These are phyloP conservation scores for Ispidina lecontei DNA, from an alignment of 2,797 vertebrate species.

Conservation along the genomic window DNA sequence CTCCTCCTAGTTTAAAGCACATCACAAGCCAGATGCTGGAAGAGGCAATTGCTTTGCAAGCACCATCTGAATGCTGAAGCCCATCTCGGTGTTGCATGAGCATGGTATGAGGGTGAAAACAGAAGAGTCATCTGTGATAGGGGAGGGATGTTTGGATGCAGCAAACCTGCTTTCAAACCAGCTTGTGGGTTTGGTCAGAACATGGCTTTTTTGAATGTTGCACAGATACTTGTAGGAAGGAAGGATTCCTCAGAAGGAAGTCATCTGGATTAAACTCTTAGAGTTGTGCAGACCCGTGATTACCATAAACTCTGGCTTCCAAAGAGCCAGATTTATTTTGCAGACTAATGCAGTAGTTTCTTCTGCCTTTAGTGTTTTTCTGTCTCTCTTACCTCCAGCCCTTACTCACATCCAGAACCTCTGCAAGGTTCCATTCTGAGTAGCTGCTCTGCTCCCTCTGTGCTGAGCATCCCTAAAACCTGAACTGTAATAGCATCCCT, in stretches of 20 bases:
- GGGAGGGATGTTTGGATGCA: neutral
- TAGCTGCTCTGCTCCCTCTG: conserved; percentile 4
- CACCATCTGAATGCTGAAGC: accelerated
- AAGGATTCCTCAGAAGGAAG: neutral
- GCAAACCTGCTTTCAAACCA: neutral
- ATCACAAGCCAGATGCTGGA: neutral
- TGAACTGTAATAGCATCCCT: conserved; percentile 37
- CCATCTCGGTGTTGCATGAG: accelerated
- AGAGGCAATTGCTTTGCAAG: neutral
- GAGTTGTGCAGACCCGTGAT: accelerated
- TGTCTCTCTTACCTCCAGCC: neutral
- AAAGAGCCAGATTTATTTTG: neutral
- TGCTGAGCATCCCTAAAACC: conserved; percentile 52
- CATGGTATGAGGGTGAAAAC: accelerated
- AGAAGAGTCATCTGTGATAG: accelerated
- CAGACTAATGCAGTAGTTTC: neutral
- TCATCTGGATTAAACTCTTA: neutral
- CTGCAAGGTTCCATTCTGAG: neutral
- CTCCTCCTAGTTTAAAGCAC: neutral
- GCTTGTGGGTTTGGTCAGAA: neutral
- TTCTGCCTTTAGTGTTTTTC: neutral
- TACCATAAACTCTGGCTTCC: neutral
- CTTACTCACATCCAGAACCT: neutral
- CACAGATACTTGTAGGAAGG: neutral
- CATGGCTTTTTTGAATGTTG: neutral